Conservation (phyloP, 2,888 invertebrate species). For the Acrobeloides nanus region DNA sequence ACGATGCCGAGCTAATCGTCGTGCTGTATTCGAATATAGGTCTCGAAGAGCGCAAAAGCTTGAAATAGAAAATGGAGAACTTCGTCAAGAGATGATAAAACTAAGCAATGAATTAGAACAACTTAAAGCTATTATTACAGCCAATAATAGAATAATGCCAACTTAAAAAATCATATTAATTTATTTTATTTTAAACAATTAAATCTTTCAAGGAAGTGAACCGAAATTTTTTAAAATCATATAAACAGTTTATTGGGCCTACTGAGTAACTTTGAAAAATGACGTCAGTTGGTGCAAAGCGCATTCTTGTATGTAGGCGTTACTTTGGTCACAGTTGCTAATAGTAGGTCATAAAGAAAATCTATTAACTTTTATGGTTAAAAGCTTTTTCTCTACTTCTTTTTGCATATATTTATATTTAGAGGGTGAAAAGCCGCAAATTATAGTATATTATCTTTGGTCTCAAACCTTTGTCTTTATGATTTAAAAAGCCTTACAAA, state of each 20-base stretch:
- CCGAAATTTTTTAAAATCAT: background rate
- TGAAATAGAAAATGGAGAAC: conserved; percentile 56
- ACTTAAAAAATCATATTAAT: background rate
- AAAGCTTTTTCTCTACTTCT: too few species aligned
- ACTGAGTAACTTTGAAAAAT: background rate
- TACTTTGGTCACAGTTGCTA: too few species aligned
- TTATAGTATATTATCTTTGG: too few species aligned
- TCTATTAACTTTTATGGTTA: too few species aligned
- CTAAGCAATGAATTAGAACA: conserved; percentile 30
- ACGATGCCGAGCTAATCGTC: conserved; percentile 57
- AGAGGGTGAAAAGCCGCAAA: too few species aligned
- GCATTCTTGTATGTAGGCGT: too few species aligned
- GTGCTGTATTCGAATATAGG: conserved; percentile 54
- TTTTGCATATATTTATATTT: too few species aligned
- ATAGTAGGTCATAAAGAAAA: too few species aligned
- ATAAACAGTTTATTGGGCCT: background rate
- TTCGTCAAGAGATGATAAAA: conserved; percentile 42
- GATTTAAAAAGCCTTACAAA: too few species aligned
- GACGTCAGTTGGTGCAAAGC: background rate
- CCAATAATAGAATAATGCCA: conserved; percentile 16
- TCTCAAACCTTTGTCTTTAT: too few species aligned
- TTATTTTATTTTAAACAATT: too few species aligned
- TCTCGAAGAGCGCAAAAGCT: conserved; percentile 54
- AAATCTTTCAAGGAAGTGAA: too few species aligned
- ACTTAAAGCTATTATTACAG: conserved; percentile 28